Percentiles rank a stretch among this genome's conserved stretches.
These are phyloP conservation scores for Temnothorax longispinosus DNA, from an alignment of 1,140 invertebrate species.

Conservation along the genomic window DNA sequence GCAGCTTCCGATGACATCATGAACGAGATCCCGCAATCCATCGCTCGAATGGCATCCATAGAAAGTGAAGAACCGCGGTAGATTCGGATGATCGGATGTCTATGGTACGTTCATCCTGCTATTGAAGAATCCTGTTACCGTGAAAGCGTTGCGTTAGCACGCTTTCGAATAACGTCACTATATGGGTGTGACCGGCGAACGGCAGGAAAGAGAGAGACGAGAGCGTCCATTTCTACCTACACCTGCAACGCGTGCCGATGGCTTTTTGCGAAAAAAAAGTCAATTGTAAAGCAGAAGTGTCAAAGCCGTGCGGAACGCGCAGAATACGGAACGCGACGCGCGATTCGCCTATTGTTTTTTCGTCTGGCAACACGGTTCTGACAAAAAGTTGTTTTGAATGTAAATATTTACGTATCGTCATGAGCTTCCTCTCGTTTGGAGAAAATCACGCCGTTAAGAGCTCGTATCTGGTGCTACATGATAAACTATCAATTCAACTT, in stretches of 20 bases:
- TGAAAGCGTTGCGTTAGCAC: conserved; percentile 29
- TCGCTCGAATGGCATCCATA: conserved; percentile 17
- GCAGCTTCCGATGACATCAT: neutral
- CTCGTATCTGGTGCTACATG: neutral
- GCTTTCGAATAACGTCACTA: conserved; percentile 28
- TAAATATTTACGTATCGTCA: neutral
- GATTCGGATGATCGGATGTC: conserved; percentile 32
- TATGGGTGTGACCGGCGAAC: neutral
- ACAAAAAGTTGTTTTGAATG: neutral
- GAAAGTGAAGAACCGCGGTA: conserved; percentile 28
- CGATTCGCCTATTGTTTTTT: conserved; percentile 4
- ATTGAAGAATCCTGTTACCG: conserved; percentile 32
- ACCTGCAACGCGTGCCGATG: neutral
- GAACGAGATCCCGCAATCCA: neutral
- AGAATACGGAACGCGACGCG: neutral
- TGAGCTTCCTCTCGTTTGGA: neutral
- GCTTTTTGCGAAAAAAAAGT: conserved; percentile 36
- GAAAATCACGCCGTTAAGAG: conserved; percentile 8
- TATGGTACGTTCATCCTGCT: conserved; percentile 9
- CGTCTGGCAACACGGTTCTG: neutral
- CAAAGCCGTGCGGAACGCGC: neutral
- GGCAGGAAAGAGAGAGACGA: neutral
- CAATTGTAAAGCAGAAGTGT: conserved; percentile 35
- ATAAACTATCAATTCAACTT: conserved; percentile 6
- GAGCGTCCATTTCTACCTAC: conserved; percentile 10